Evolutionary conservation across 30 jellyfish, hydroid and myxozoan species (phyloP).

Genomic region (Calvadosia cruxmelitensis): DNA sequence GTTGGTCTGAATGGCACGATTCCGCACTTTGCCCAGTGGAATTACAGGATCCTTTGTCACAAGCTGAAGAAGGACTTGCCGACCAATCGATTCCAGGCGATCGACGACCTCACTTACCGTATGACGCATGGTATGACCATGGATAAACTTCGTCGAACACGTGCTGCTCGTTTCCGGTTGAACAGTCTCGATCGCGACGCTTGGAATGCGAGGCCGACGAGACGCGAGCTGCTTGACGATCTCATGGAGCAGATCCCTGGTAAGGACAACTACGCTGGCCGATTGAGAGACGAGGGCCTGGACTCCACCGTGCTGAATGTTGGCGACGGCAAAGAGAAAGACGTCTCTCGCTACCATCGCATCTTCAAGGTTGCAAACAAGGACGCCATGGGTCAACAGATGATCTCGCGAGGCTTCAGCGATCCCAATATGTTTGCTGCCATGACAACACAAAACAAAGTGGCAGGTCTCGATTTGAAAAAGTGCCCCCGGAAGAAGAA

Average conservation of each 20-base stretch:
- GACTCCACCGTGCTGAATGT: slow-evolving; percentile 6
- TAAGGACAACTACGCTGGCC: slow-evolving; percentile 39
- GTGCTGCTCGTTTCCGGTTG: slow-evolving; percentile 60
- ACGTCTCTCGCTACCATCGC: slow-evolving; percentile 55
- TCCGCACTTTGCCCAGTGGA: slow-evolving; percentile 83
- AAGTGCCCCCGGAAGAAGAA: slow-evolving; percentile 1
- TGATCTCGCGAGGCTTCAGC: slow-evolving; percentile 28
- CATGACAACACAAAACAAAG: slow-evolving; percentile 37
- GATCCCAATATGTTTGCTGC: slow-evolving; percentile 59
- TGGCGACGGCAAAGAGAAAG: slow-evolving; percentile 8
- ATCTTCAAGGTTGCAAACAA: slow-evolving; percentile 14
- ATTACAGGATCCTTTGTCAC: slow-evolving; percentile 76
- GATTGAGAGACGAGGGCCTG: slow-evolving; percentile 14
- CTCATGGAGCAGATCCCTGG: slow-evolving; percentile 50
- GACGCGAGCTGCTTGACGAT: slow-evolving; percentile 11
- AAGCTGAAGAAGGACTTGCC: slow-evolving; percentile 47
- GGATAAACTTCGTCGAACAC: slow-evolving; percentile 15
- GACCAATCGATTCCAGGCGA: slow-evolving; percentile 19
- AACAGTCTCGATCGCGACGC: slow-evolving; percentile 6
- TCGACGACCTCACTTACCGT: slow-evolving; percentile 33
- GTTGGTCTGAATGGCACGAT: slow-evolving; percentile 38
- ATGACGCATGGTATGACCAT: slow-evolving; percentile 19
- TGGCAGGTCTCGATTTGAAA: slow-evolving; percentile 11
- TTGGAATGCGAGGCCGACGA: background rate
- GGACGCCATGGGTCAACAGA: slow-evolving; percentile 70